Base-by-base conservation (phyloP, 2,113 vertebrate species). In the Oenanthe melanoleuca region DNA sequence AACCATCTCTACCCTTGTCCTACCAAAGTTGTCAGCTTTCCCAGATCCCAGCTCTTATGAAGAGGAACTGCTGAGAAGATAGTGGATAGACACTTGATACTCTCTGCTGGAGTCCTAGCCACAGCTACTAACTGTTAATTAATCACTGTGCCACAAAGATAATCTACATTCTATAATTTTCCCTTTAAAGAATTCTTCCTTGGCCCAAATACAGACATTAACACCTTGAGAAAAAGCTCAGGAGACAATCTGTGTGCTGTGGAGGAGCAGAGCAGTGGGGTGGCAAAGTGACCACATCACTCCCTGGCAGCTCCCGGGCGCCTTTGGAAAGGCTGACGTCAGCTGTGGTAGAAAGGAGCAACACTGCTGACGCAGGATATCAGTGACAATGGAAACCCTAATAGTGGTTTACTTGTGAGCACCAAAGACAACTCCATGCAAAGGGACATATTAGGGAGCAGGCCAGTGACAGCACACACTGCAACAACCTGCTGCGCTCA, bases 121-220 rank as follows among this genome's bases (percentile, higher is more conserved):
- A 67, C 90, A 92, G 69, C 56, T 86, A 92, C 72, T 92, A 80
- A 78, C 64, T 83, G 75, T 94, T 96, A 94, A 94, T 94, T 95
- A 95, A 96, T 78, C 2, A 1, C 59, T 53, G 47, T 44, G 38
- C 78, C 47, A 45, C 67, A 56, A 83, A 55, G 52, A 73, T 66
- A 66, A 86, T 80, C 50, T 70, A 49, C 50, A 17, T 61, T 72
- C 83, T 86, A n/a, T 29, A 17, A 15, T 70, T 89, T 67, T 80
- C 38, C 42, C 33, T 79, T 77, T 70, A n/a, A 57, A 83, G 29
- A 56, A 37, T 56, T 80, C 61, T 67, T 67, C 66, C 42, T 61
- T 86, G 55, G 28, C 72, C 14, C 55, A 42, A 49, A 71, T 29
- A 40, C 25, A 81, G 38, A 49, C 37, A 50, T 44, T 31, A 44